Base-by-base conservation (phyloP, 2,113 vertebrate species). In the Onychostoma macrolepis region DNA sequence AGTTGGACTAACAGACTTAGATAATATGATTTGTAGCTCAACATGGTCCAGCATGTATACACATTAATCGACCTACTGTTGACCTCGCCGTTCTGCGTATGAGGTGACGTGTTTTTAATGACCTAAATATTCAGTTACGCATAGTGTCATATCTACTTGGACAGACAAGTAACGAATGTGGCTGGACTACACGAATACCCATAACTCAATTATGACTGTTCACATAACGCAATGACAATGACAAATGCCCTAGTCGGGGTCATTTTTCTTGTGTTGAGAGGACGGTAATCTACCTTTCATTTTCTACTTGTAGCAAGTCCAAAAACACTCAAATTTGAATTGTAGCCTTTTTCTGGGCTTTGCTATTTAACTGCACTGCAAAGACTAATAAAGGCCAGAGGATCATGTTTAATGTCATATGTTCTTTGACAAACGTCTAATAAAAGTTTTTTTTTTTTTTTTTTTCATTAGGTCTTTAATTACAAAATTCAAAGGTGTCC, bases 21-120 rank as follows among this genome's bases (percentile, higher is more conserved):
- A 41, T 74, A 74, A 74, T 74, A 21, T 43, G 36, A 74, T 74
- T 75, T 75, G 38, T n/a, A 75, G 36, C 24, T 74, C 11, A 41
- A 24, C 24, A 26, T 26, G 71, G 38, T 74, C 71, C 71, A 74
- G 11, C 11, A 43, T n/a, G 24, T 43, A 74, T n/a, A 43, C 38
- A 75, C 38, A 75, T 75, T 6, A 75, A 75, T 75, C 4, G 10
- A 28, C 10, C 10, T 26, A 26, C n/a, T 11, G 21, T 63, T 63
- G 10, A 10, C 71, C 71, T 74, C 2, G 10, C 19, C 2, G 10
- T 13, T 75, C 24, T 75, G 72, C 24, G 24, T 3, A 12, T 75
- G 71, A 43, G 38, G 1, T 43, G 72, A 26, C 12, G 38, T 75
- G 19, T n/a, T 45, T 26, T 75, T 75, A 15, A 75, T 75, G 72